Percentiles rank a stretch among this genome's conserved stretches.
phyloP scores from a whole-genome alignment of 2,113 vertebrate genomes.

The Pterocles gutturalis region DNA sequence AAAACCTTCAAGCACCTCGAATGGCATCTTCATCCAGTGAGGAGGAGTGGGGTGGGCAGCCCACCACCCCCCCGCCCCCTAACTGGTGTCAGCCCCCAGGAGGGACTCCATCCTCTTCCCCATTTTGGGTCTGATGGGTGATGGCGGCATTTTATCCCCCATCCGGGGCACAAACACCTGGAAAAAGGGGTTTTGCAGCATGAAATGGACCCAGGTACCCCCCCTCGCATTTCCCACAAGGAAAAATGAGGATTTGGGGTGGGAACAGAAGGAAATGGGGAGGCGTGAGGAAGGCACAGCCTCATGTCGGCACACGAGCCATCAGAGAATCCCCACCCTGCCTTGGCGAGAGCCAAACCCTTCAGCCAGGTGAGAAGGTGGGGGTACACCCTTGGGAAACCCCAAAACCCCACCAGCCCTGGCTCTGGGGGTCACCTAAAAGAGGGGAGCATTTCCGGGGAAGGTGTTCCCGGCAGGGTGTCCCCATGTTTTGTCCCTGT shows the following conservation, averaged over 20 bases:
- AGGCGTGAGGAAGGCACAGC: neutral
- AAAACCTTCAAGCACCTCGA: neutral
- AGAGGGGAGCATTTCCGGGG: neutral
- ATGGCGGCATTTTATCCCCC: neutral
- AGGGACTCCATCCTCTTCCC: neutral
- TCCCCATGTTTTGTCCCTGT: neutral
- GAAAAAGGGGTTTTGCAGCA: neutral
- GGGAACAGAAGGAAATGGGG: accelerated
- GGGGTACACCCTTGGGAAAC: neutral
- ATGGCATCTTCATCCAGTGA: neutral
- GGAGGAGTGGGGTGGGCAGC: neutral
- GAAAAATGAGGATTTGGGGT: neutral
- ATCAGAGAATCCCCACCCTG: neutral
- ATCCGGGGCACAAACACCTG: accelerated
- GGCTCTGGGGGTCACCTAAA: neutral
- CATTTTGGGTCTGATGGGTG: accelerated
- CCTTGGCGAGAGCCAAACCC: neutral
- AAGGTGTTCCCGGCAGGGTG: accelerated
- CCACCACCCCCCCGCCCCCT: neutral
- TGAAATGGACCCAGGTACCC: neutral
- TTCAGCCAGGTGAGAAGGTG: neutral
- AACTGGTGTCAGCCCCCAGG: accelerated
- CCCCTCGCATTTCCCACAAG: too few relatives aligned
- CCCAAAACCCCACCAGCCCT: neutral
- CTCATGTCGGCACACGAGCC: neutral